phyloP scores from a whole-genome alignment of 2,888 invertebrate genomes.

The Furcula furcula region DNA sequence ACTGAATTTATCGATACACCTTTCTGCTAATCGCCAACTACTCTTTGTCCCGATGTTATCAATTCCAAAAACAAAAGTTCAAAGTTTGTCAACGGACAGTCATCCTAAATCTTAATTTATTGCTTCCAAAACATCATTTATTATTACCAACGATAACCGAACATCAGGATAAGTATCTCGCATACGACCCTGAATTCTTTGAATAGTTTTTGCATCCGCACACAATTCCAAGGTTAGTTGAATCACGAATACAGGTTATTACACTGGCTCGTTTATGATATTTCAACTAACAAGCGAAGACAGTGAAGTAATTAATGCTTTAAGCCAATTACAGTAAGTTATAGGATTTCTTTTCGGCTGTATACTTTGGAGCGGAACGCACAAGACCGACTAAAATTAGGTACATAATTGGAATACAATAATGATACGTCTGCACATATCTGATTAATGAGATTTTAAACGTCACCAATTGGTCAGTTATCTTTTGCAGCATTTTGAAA shows the following conservation, averaged over 20 bases:
- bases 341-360: slow-evolving; percentile 30
- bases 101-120: background rate
- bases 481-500: no score
- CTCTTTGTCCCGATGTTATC: no score
- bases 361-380: no score
- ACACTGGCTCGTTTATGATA: slow-evolving; percentile 19
- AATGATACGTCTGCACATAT: no score
- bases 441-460: no score
- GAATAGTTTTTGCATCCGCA: slow-evolving; percentile 18
- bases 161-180: slow-evolving; percentile 6
- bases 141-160: background rate
- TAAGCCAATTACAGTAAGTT: slow-evolving; percentile 49
- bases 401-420: no score
- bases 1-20: no score
- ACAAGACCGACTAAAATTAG: no score
- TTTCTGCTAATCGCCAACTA: no score
- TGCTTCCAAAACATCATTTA: background rate
- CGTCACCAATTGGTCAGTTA: no score
- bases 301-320: slow-evolving; percentile 22
- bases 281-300: slow-evolving; percentile 17
- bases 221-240: slow-evolving; percentile 14
- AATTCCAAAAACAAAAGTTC: no score
- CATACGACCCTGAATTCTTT: slow-evolving; percentile 16
- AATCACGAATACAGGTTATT: slow-evolving; percentile 24
- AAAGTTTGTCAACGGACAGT: no score